phyloP scores from a whole-genome alignment of 2,888 invertebrate species.

The Sinopyrophorus schimmeli region DNA sequence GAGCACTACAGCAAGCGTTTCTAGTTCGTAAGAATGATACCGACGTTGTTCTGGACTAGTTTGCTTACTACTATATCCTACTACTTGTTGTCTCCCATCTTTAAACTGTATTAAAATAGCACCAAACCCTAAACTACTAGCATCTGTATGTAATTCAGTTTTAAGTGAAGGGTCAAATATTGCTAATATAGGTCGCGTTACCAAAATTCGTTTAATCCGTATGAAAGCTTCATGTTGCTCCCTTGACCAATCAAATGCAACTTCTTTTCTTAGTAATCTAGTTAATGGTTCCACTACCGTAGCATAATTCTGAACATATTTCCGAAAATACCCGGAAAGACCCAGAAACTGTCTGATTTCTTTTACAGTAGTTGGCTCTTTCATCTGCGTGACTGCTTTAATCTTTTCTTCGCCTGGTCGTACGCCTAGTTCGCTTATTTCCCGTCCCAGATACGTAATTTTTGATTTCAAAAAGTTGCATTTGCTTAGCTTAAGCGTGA shows the following conservation, averaged over 20 bases:
- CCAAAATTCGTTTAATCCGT: neutral
- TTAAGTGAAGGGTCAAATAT: neutral
- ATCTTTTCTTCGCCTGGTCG: no score
- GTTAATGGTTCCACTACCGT: neutral
- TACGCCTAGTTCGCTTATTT: no score
- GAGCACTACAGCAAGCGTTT: neutral
- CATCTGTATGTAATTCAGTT: slow-evolving; percentile 1
- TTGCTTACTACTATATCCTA: slow-evolving; percentile 4
- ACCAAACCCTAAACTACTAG: slow-evolving; percentile 3
- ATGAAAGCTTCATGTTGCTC: neutral
- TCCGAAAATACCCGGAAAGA: neutral
- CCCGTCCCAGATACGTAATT: no score
- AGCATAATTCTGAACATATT: neutral
- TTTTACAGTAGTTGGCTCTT: no score
- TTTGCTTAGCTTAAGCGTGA: no score
- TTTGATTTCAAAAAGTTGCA: no score
- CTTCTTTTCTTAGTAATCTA: neutral
- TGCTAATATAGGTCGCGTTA: neutral
- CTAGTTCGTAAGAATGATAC: no score
- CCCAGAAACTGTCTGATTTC: no score
- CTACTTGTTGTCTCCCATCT: neutral
- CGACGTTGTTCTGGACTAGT: no score
- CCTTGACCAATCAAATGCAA: neutral
- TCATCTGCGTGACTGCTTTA: no score
- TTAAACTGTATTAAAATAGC: neutral